Percentiles rank a stretch among this genome's conserved stretches.
Conservation (phyloP, 2,888 invertebrate species). For the Unio pictorum region DNA sequence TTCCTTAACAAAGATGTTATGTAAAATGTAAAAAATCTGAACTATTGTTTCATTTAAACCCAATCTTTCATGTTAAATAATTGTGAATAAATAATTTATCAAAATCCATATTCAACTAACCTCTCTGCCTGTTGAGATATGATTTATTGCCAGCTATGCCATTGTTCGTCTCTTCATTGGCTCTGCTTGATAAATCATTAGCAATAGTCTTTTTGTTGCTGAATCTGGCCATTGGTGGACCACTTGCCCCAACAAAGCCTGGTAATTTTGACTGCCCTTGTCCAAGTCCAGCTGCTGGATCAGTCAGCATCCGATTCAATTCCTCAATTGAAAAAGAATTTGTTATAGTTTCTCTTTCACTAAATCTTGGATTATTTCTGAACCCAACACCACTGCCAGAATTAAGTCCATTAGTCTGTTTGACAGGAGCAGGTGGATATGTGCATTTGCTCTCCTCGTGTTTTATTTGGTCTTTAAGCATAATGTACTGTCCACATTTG, state of each 20-base stretch:
- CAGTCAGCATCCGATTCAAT: constrained; percentile 25
- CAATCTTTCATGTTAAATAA: neutral
- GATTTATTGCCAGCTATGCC: constrained; percentile 33
- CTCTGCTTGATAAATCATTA: neutral
- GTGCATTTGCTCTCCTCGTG: constrained; percentile 75
- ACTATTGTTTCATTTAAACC: too few species aligned
- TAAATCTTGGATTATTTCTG: constrained; percentile 18
- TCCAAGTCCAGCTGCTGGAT: constrained; percentile 11
- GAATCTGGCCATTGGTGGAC: neutral
- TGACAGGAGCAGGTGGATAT: constrained; percentile 35
- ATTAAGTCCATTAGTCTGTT: constrained; percentile 17
- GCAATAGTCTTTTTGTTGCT: constrained; percentile 1
- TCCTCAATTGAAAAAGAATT: constrained; percentile 36
- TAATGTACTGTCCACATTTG: constrained; percentile 80
- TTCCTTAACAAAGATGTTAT: too few species aligned
- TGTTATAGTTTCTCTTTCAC: constrained; percentile 9
- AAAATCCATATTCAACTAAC: constrained; percentile 7
- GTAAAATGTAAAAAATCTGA: too few species aligned
- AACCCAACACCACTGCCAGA: constrained; percentile 6
- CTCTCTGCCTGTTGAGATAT: constrained; percentile 41
- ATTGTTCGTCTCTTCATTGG: constrained; percentile 7
- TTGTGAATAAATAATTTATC: neutral
- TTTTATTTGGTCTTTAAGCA: constrained; percentile 80
- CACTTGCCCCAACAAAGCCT: too few species aligned
- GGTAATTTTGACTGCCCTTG: constrained; percentile 1